Conservation (phyloP, 2,888 invertebrate species). For the Cepaea hortensis region DNA sequence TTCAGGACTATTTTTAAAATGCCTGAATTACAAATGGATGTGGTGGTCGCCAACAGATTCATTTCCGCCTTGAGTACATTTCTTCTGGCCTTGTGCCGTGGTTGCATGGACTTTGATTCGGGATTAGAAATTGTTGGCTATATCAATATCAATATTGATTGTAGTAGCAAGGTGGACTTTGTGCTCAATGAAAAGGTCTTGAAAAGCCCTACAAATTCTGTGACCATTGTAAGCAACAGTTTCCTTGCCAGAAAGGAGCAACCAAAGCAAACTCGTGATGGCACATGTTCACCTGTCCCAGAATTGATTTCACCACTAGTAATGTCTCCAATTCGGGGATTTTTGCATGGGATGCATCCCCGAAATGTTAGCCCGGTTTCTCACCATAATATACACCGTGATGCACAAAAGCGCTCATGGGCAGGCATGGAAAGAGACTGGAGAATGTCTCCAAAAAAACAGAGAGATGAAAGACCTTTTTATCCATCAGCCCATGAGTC, state of each 20-base stretch:
- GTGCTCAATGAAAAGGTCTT: conserved; percentile 49
- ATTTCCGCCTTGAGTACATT: conserved; percentile 50
- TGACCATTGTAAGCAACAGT: conserved; percentile 53
- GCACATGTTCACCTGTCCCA: conserved; percentile 44
- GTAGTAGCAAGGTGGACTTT: conserved; percentile 50
- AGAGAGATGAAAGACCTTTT: conserved; percentile 21
- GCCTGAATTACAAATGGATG: conserved; percentile 48
- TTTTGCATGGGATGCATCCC: conserved; percentile 8
- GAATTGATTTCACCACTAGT: conserved; percentile 24
- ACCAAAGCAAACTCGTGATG: conserved; percentile 42
- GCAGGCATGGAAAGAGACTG: conserved; percentile 44
- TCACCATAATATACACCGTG: conserved; percentile 24
- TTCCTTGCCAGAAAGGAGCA: conserved; percentile 46
- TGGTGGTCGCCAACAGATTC: conserved; percentile 48
- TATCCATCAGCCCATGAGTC: background rate
- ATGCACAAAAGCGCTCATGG: conserved; percentile 45
- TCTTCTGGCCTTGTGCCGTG: conserved; percentile 47
- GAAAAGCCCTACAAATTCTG: conserved; percentile 52
- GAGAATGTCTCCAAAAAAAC: conserved; percentile 41
- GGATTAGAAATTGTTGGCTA: conserved; percentile 49
- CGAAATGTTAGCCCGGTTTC: conserved; percentile 8
- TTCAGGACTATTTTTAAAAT: conserved; percentile 25
- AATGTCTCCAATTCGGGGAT: conserved; percentile 1
- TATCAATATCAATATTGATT: conserved; percentile 48
- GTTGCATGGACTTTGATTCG: conserved; percentile 49